Evolutionary conservation across 1,140 invertebrate species (phyloP).

Genomic region (Trichoplusia ni): DNA sequence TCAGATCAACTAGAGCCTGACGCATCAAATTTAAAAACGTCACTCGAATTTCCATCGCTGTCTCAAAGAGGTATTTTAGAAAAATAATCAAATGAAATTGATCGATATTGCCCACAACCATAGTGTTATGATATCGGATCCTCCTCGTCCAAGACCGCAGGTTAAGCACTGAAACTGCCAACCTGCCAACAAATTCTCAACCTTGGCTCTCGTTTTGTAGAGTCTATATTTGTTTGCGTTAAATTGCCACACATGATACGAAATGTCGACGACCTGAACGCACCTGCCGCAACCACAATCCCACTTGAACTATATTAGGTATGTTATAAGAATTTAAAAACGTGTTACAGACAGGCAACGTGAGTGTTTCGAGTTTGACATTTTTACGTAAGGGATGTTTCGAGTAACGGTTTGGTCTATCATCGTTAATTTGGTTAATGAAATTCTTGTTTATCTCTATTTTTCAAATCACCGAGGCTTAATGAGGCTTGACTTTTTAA

Average conservation of each 20-base stretch:
- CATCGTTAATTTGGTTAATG: too few species aligned
- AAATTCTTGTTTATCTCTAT: too few species aligned
- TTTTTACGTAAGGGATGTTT: not conserved
- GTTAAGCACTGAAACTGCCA: conserved; percentile 30
- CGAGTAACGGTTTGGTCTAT: too few species aligned
- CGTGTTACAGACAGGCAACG: conserved; percentile 23
- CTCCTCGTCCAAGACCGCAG: conserved; percentile 22
- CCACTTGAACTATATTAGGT: conserved; percentile 38
- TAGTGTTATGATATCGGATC: conserved; percentile 29
- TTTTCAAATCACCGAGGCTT: too few species aligned
- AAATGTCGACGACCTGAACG: conserved; percentile 51
- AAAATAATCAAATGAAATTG: conserved; percentile 29
- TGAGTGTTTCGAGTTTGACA: conserved; percentile 9
- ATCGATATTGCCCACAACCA: conserved; percentile 27
- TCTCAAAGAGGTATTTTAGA: not conserved
- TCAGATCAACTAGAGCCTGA: not conserved
- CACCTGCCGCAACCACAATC: conserved; percentile 55
- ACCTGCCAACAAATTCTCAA: not conserved
- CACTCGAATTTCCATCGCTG: conserved; percentile 1
- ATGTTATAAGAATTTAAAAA: conserved; percentile 33
- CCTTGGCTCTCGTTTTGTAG: not conserved
- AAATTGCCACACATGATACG: conserved; percentile 21
- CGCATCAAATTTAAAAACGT: not conserved
- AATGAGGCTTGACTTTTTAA: too few species aligned
- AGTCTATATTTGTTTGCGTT: not conserved